Conservation (phyloP, 2,888 invertebrate species). For the Dolichopus griseipennis region DNA sequence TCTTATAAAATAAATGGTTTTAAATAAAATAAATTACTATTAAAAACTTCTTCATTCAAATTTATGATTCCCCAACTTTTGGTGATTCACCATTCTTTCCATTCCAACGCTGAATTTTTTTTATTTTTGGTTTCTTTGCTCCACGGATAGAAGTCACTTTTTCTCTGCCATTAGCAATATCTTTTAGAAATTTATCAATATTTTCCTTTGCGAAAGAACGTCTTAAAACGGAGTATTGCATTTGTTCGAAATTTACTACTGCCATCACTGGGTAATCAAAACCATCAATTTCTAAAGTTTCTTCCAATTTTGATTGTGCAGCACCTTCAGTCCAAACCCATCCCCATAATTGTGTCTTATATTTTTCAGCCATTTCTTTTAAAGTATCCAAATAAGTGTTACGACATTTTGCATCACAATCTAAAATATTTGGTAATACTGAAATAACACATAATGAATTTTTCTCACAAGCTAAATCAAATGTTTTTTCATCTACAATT, state of each 20-base stretch:
- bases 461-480: conserved; percentile 72
- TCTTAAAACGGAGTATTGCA: conserved; percentile 86
- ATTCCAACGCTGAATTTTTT: conserved; percentile 73
- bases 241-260: conserved; percentile 90
- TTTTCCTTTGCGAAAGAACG: conserved; percentile 92
- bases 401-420: conserved; percentile 88
- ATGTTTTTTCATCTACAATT: conserved; percentile 50
- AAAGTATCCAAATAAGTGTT: conserved; percentile 74
- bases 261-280: conserved; percentile 99
- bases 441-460: conserved; percentile 87
- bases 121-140: conserved; percentile 65
- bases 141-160: conserved; percentile 82
- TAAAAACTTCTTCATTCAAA: too few species aligned
- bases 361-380: conserved; percentile 72
- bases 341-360: conserved; percentile 93
- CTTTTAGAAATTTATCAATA: conserved; percentile 89
- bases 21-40: conserved; percentile 46
- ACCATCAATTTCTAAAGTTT: conserved; percentile 86
- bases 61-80: conserved; percentile 79
- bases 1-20: too few species aligned
- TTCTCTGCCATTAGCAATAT: conserved; percentile 87
- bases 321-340: conserved; percentile 96
- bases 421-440: conserved; percentile 88
- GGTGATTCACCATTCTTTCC: conserved; percentile 87
- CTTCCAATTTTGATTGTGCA: conserved; percentile 74